Percentiles rank a stretch among this genome's conserved stretches.
Conservation (phyloP, 92 coral and sea anemone genomes). For the Porites divaricata region DNA sequence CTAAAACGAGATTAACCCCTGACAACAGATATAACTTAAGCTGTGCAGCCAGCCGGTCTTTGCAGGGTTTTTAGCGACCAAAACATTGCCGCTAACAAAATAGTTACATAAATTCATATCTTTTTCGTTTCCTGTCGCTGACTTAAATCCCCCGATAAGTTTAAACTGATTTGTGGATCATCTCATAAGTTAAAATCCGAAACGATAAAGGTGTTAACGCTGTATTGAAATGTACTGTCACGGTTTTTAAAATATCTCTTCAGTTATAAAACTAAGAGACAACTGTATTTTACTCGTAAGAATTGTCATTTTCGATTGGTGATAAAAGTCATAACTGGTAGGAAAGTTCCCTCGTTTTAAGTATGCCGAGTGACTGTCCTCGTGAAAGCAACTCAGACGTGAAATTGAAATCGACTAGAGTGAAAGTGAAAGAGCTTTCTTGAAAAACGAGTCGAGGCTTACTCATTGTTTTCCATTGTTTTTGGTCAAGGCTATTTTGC, state of each 20-base stretch:
- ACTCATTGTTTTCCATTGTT: background rate
- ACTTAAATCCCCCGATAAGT: conserved; percentile 16
- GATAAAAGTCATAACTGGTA: no score
- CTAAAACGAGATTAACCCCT: background rate
- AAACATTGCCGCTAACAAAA: background rate
- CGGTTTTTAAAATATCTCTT: background rate
- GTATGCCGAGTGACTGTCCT: no score
- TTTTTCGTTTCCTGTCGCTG: conserved; percentile 16
- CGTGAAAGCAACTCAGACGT: no score
- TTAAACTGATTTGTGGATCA: conserved; percentile 28
- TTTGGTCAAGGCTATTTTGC: background rate
- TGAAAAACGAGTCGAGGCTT: background rate
- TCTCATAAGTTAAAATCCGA: conserved; percentile 4
- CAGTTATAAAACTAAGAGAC: background rate
- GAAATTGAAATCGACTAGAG: no score
- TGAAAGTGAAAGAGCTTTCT: background rate
- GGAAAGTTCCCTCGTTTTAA: no score
- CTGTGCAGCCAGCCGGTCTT: no score
- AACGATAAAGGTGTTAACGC: background rate
- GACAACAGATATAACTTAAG: background rate
- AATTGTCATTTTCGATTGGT: background rate
- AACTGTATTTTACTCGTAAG: background rate
- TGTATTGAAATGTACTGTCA: background rate
- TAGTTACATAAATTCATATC: background rate
- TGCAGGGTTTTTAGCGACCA: background rate